Percentiles rank a stretch among this genome's conserved stretches.
These are phyloP conservation scores for Leucophenga maculata DNA, from an alignment of 2,888 invertebrate genomes.

Conservation along the genomic window DNA sequence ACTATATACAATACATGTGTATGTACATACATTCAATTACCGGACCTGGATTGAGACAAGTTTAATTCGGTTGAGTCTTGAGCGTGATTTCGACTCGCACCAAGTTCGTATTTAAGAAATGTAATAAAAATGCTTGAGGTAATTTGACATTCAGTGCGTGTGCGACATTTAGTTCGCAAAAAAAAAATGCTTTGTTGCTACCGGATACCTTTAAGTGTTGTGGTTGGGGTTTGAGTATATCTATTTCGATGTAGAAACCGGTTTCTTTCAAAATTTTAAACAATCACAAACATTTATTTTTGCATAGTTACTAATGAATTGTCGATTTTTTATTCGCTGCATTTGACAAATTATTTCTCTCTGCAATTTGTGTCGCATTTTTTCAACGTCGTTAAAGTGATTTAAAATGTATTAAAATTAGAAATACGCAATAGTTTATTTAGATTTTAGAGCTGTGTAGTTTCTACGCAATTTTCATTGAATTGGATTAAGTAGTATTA, in stretches of 20 bases:
- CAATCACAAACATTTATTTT: background rate
- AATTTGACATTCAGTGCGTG: constrained; percentile 59
- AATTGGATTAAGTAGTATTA: no score
- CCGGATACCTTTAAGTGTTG: constrained; percentile 52
- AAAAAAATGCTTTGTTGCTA: constrained; percentile 55
- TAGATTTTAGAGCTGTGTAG: background rate
- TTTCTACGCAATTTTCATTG: background rate
- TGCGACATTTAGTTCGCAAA: constrained; percentile 62
- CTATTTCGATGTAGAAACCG: constrained; percentile 35
- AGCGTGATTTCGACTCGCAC: background rate
- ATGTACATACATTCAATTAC: background rate
- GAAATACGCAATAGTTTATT: no score
- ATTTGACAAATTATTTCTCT: no score
- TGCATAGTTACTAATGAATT: no score
- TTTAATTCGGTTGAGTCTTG: background rate
- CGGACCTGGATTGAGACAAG: constrained; percentile 2
- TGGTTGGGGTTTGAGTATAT: constrained; percentile 32
- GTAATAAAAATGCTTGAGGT: constrained; percentile 29
- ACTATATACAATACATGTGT: background rate
- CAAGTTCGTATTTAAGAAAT: constrained; percentile 16
- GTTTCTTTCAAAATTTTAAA: constrained; percentile 32
- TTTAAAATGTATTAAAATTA: no score
- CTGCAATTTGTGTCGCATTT: no score
- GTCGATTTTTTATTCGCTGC: no score
- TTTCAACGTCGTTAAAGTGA: no score